phyloP scores from a whole-genome alignment of 2,888 invertebrate species.

The Agrypnus murinus region DNA sequence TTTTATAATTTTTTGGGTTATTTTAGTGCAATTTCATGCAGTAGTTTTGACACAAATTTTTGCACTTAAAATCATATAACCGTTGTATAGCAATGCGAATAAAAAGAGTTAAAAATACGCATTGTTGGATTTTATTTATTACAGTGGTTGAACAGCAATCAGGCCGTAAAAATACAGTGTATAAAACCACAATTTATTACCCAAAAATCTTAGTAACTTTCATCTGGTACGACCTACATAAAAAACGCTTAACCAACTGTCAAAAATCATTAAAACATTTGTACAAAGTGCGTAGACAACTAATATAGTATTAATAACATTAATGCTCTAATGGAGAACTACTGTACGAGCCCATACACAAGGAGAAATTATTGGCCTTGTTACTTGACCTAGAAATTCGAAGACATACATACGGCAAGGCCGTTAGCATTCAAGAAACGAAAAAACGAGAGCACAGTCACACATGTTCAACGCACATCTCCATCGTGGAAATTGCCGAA shows the following conservation, averaged over 20 bases:
- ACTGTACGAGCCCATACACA: constrained; percentile 60
- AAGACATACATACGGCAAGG: constrained; percentile 70
- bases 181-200: constrained; percentile 57
- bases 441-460: constrained; percentile 58
- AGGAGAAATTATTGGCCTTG: constrained; percentile 73
- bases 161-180: constrained; percentile 62
- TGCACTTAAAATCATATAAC: constrained; percentile 29
- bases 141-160: constrained; percentile 57
- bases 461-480: constrained; percentile 50
- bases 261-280: constrained; percentile 61
- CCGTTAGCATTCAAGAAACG: constrained; percentile 64
- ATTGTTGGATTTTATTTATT: constrained; percentile 50
- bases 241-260: constrained; percentile 55
- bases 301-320: constrained; percentile 49
- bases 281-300: constrained; percentile 48
- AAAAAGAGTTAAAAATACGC: constrained; percentile 43
- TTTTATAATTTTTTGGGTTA: background rate
- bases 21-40: constrained; percentile 5
- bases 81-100: constrained; percentile 41
- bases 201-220: constrained; percentile 62
- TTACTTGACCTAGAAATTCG: constrained; percentile 72
- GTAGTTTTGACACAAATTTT: constrained; percentile 17
- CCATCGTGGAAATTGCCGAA: constrained; percentile 39
- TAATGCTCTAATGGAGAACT: constrained; percentile 59
- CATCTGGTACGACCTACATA: constrained; percentile 61